Evolutionary conservation across 2,888 invertebrate genomes (phyloP).

Genomic region (Cybosia mesomella): DNA sequence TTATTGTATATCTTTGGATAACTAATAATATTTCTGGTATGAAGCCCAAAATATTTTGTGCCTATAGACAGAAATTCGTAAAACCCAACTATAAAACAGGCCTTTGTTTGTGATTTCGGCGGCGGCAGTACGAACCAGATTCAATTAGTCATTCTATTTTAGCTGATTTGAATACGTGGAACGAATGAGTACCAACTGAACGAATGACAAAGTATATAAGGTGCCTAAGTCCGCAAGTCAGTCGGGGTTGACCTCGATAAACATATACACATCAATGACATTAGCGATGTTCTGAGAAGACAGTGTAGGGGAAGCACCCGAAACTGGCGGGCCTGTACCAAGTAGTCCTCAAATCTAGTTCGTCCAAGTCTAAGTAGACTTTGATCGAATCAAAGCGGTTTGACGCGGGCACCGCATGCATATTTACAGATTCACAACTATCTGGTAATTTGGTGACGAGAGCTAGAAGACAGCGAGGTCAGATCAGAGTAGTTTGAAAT

Average conservation of each 20-base stretch:
- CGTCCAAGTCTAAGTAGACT: too few species aligned
- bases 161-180: not conserved
- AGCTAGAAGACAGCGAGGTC: not conserved
- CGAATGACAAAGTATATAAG: not conserved
- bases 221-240: not conserved
- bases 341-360: too few species aligned
- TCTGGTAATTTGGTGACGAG: not conserved
- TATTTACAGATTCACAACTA: not conserved
- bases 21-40: not conserved
- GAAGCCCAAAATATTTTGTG: not conserved
- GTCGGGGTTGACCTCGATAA: too few species aligned
- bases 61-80: not conserved
- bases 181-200: too few species aligned
- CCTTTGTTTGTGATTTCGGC: not conserved
- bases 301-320: too few species aligned
- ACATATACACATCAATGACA: too few species aligned
- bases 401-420: not conserved
- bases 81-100: not conserved
- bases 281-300: too few species aligned
- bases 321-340: not conserved
- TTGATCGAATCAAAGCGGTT: not conserved
- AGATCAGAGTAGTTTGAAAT: too few species aligned
- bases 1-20: not conserved
- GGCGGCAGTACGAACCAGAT: constrained; percentile 7
- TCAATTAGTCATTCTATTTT: constrained; percentile 4